Base-by-base conservation (phyloP, 2,113 vertebrate genomes). In the Phylloscopus whistleri region DNA sequence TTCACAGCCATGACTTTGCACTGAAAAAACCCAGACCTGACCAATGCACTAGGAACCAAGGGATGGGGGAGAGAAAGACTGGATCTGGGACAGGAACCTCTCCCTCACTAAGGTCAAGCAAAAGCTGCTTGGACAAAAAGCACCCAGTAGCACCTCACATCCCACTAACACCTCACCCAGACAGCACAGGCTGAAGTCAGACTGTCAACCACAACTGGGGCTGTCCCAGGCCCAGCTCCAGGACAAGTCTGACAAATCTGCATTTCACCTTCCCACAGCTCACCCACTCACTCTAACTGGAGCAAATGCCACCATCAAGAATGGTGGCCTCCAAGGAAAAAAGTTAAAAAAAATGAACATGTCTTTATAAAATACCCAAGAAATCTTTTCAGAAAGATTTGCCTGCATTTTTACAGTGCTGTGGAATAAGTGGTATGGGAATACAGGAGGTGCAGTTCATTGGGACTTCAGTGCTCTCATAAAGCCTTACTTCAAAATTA, bases 401-500 rank as follows among this genome's bases (percentile, higher is more conserved):
- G 84, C 59, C 62, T 49, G 33, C 6, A 3, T 58, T 76, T 81
- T 26, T 22, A 48, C 16, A 48, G 27, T 51, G 27, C 41, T 78
- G 56, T n/a, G 64, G 63, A 80, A 2, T 18, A 89, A 85, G 33
- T 14, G 27, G 11, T 6, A 26, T 17, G 24, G 33, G 70, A 88
- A 91, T 28, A 74, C 46, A 77, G 63, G 27, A 90, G 63, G 31
- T 16, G 17, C 37, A 80, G 33, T 59, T 63, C 27, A 67, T 8
- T 51, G 76, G 75, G 93, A 72, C 27, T 95, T 83, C 59, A 74
- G n/a, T 11, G 52, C 35, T 67, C 82, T 90, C 72, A 51, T 53
- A 90, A 93, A 91, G 70, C 63, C 53, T 72, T 67, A 33, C 56
- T 84, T 85, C 60, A 94, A 93, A 97, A 94, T 92, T 91, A 84